Evolutionary conservation across 1,140 invertebrate genomes (phyloP).

Genomic region (Varroa destructor): DNA sequence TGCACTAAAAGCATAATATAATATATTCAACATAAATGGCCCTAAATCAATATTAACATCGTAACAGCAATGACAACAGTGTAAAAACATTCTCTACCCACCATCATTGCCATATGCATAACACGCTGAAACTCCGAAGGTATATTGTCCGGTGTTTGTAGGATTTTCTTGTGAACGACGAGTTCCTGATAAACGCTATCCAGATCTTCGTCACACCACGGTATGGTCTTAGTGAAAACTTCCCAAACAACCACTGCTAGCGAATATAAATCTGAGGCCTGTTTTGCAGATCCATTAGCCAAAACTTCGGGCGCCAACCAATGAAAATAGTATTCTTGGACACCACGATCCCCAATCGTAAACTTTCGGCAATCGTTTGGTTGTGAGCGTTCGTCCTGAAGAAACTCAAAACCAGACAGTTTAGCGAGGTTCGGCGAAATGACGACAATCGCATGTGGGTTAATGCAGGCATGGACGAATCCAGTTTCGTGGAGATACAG

Average conservation of each 20-base stretch:
- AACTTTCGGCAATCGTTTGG: constrained; percentile 11
- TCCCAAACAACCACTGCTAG: constrained; percentile 12
- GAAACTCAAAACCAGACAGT: constrained; percentile 3
- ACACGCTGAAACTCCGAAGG: too few relatives aligned
- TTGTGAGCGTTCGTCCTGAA: background rate
- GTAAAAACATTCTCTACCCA: too few relatives aligned
- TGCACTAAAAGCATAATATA: too few relatives aligned
- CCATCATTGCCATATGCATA: too few relatives aligned
- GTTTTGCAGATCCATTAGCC: background rate
- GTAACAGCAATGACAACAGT: too few relatives aligned
- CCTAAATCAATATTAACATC: too few relatives aligned
- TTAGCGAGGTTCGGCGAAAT: constrained; percentile 14
- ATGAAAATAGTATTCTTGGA: constrained; percentile 23
- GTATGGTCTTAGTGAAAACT: background rate
- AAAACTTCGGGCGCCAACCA: constrained; percentile 15
- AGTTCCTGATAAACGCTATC: background rate
- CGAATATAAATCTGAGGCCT: background rate
- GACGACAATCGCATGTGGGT: constrained; percentile 7
- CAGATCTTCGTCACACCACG: constrained; percentile 5
- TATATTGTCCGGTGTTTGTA: background rate
- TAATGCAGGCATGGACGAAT: constrained; percentile 7
- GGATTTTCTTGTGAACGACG: background rate
- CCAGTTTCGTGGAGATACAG: constrained; percentile 3
- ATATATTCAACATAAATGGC: too few relatives aligned
- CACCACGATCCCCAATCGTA: background rate